Evolutionary conservation across 1,140 invertebrate genomes (phyloP), one percentile per base, ranked within the genome.

Genomic region (Meloidogyne exigua): DNA sequence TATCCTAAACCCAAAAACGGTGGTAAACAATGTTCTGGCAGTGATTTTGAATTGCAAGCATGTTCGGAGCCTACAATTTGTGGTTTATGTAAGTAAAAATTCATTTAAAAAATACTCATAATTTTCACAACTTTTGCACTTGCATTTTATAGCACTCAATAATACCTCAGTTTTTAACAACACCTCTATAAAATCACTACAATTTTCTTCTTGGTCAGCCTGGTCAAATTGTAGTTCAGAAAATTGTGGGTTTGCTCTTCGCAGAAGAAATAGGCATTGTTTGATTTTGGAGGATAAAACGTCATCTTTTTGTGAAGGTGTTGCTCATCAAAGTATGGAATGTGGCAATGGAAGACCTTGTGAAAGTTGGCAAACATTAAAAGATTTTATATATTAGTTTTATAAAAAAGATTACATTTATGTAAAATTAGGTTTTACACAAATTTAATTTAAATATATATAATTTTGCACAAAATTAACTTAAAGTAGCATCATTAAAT

Each of bases 1-100:
- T 91, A 93, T 86, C 94, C 94, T 0, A 88, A 89, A n/a, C 93
- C 94, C 0, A 89, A 90, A 64, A 91, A 93, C 85, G 93, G 92
- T 0, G 95, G 95, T 3, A 87, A 88, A 13, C 71, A 80, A 57
- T 91, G 90, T 78, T 64, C 82, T 26, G 89, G 89, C 7, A 77
- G 74, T 36, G 83, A 88, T 66, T 87, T 87, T 76, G 85, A 87
- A 74, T 69, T 82, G 69, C 81, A 80, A 91, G 21, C 25, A 12
- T 73, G 72, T 28, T 73, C 72, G 44, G 36, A 23, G n/a, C 44
- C 66, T 66, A 12, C 68, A 23, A 36, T 80, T 68, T 63, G 32
- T 68, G 65, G 10, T 13, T 44, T 57, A 36, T 65, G 57, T 68
- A 32, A 39, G 68, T 42, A 76, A 26, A 67, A 63, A 25, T n/a